Percentiles rank a stretch among this genome's conserved stretches.
Conservation (phyloP, 2,888 invertebrate species). For the Callinectes sapidus region DNA sequence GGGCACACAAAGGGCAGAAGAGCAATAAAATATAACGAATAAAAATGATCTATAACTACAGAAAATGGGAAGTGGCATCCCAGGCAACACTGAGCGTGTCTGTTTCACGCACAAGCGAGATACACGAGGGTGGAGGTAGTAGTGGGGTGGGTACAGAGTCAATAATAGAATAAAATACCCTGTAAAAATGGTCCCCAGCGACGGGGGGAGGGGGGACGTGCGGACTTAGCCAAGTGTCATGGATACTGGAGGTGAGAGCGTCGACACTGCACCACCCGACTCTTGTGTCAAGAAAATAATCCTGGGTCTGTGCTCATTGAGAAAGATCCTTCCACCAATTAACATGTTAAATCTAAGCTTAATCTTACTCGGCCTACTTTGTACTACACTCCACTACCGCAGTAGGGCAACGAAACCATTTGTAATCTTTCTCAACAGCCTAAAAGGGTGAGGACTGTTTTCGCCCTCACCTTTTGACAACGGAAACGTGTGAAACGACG, state of each 20-base stretch:
- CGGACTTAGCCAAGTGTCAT: conserved; percentile 67
- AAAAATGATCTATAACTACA: conserved; percentile 66
- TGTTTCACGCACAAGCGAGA: conserved; percentile 54
- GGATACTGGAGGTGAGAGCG: conserved; percentile 65
- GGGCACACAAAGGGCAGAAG: conserved; percentile 20
- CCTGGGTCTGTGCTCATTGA: conserved; percentile 67
- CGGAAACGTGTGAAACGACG: conserved; percentile 60
- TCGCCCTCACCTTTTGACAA: conserved; percentile 42
- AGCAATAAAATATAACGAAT: conserved; percentile 52
- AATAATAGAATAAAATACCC: conserved; percentile 69
- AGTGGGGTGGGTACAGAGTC: conserved; percentile 63
- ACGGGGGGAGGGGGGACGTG: conserved; percentile 44
- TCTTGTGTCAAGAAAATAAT: conserved; percentile 56
- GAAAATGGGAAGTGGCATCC: conserved; percentile 59
- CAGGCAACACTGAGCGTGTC: conserved; percentile 54
- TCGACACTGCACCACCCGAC: conserved; percentile 64
- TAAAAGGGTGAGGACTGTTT: conserved; percentile 32
- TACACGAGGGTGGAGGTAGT: conserved; percentile 66
- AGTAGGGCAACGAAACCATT: conserved; percentile 61
- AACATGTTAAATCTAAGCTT: conserved; percentile 60
- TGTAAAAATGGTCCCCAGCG: conserved; percentile 63
- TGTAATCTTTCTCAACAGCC: conserved; percentile 59
- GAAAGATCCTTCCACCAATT: conserved; percentile 67
- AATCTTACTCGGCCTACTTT: conserved; percentile 69
- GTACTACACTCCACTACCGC: conserved; percentile 68